Evolutionary conservation across 1,140 invertebrate genomes (phyloP), one percentile per base, ranked within the genome.

Genomic region (Hydropsyche tenuis): DNA sequence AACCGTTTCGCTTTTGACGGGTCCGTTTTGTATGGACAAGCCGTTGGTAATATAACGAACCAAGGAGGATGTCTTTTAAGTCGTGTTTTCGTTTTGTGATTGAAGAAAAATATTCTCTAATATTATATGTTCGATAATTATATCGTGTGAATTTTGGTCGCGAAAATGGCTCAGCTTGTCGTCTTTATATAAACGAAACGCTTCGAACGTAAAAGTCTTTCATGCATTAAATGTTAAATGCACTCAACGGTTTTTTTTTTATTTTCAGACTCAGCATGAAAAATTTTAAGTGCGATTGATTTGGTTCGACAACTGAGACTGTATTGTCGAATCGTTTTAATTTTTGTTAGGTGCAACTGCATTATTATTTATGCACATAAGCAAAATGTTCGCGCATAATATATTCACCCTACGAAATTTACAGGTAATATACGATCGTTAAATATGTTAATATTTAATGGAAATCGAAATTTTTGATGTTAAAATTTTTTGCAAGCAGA

Each of bases 241-340:
- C 48, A 53, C 46, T n/a, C 12, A 48, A 48, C 12, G 20, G 48
- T 16, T 18, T 9, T 53, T 53, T 5, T 16, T 53, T 53, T 53
- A 7, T 18, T 53, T n/a, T 18, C 20, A 18, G n/a, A 16, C 16
- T 16, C 48, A 53, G 48, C 48, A 18, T 53, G 48, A 53, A 53
- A 53, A 53, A 18, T 53, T 53, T 18, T 53, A 53, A 53, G 48
- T 5, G 48, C 23, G 56, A 60, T 60, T 60, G 56, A 60, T 60
- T 60, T 60, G 20, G 12, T 60, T 60, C 23, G 23, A 60, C 30
- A 60, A 25, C 18, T 12, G 22, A 23, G 56, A 22, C 23, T 60
- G 7, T 14, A 60, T 27, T 37, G 30, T 37, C 30, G 30, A 37
- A 37, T 37, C 30, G 30, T 37, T 37, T 37, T 37, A 37, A 37